These are phyloP conservation scores for Siniperca scherzeri DNA, from an alignment of 2,797 vertebrate species.

Conservation along the genomic window DNA sequence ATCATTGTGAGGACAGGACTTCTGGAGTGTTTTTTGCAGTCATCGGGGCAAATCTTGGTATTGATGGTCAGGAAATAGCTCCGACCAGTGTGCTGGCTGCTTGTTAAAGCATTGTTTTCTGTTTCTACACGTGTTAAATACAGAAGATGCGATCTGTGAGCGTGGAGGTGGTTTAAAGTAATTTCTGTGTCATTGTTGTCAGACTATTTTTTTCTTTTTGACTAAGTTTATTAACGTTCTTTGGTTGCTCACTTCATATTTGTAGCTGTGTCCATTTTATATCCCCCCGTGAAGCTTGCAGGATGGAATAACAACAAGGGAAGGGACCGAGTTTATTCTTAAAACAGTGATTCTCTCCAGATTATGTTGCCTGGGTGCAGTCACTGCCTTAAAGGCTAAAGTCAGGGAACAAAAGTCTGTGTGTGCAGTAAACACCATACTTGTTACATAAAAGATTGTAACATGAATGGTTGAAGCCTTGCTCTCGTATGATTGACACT, in stretches of 20 bases:
- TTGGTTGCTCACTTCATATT: background rate
- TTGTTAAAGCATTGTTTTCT: background rate
- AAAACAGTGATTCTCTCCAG: no score
- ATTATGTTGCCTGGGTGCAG: no score
- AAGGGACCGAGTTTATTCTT: no score
- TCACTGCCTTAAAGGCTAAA: background rate
- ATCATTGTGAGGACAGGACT: background rate
- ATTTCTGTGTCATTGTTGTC: background rate
- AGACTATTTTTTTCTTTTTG: background rate
- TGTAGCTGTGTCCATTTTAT: background rate
- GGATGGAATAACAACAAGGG: no score
- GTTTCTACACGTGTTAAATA: background rate
- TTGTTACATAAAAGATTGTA: no score
- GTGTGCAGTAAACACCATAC: no score
- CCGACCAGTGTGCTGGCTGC: no score
- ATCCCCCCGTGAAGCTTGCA: no score
- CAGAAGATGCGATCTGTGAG: background rate
- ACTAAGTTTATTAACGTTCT: background rate
- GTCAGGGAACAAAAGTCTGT: background rate
- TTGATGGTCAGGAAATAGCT: background rate
- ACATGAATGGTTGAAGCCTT: background rate
- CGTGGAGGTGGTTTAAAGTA: background rate
- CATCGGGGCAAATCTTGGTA: no score
- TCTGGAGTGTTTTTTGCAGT: background rate
- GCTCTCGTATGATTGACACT: background rate